phyloP scores from a whole-genome alignment of 1,140 invertebrate genomes.

The Drosophila cardini region DNA sequence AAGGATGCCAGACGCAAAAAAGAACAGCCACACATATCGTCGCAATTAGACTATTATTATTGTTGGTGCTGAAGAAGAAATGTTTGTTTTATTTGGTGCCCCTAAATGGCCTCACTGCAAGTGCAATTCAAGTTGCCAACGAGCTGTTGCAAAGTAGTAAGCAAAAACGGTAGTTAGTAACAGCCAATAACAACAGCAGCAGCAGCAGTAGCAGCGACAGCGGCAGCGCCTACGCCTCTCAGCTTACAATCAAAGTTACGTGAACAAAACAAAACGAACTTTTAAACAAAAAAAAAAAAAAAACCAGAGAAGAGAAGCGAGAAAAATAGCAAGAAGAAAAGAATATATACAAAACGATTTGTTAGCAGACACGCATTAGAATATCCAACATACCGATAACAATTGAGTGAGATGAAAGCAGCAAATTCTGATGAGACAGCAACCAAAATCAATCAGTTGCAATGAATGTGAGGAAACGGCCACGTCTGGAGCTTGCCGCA shows the following conservation, averaged over 20 bases:
- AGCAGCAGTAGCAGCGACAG: too few species aligned
- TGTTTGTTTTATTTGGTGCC: conserved; percentile 23
- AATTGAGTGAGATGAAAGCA: conserved; percentile 23
- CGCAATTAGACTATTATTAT: conserved; percentile 44
- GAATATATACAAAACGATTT: neutral
- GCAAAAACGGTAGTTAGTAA: conserved; percentile 34
- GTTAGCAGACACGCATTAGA: conserved; percentile 13
- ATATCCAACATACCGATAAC: neutral
- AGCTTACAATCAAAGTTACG: conserved; percentile 32
- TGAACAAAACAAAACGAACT: conserved; percentile 22
- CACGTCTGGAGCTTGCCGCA: conserved; percentile 68
- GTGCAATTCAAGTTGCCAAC: conserved; percentile 32
- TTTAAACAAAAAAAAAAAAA: too few species aligned
- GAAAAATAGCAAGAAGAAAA: too few species aligned
- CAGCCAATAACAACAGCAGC: neutral
- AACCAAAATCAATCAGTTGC: conserved; percentile 8
- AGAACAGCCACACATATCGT: conserved; percentile 48
- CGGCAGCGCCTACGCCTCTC: conserved; percentile 22
- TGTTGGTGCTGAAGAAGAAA: conserved; percentile 42
- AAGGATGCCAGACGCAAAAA: conserved; percentile 53
- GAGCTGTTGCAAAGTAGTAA: conserved; percentile 18
- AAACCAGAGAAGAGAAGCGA: too few species aligned
- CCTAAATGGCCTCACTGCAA: conserved; percentile 35
- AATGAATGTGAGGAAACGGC: conserved; percentile 72
- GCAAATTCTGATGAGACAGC: conserved; percentile 7